Percentiles rank a stretch among this genome's conserved stretches.
phyloP scores from a whole-genome alignment of 2,888 invertebrate genomes.

The Cryptus armator region DNA sequence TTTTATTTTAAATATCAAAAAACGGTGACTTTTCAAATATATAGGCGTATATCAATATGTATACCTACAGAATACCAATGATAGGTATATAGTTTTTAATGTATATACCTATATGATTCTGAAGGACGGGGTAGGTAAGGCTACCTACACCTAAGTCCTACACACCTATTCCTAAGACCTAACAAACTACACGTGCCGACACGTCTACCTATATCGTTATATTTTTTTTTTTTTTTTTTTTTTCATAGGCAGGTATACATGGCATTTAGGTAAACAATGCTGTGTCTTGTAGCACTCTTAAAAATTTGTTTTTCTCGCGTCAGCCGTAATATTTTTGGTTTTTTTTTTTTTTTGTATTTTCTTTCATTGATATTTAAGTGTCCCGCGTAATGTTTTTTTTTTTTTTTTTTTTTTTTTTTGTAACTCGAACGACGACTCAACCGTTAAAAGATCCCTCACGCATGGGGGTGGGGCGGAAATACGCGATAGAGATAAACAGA shows the following conservation, averaged over 20 bases:
- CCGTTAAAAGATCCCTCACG: slow-evolving; percentile 47
- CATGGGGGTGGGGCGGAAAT: slow-evolving; percentile 37
- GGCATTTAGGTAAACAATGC: slow-evolving; percentile 62
- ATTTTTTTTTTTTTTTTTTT: slow-evolving; percentile 43
- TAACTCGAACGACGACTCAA: slow-evolving; percentile 60
- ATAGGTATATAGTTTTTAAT: slow-evolving; percentile 59
- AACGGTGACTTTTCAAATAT: slow-evolving; percentile 48
- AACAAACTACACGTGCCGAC: slow-evolving; percentile 81
- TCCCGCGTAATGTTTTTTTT: slow-evolving; percentile 15
- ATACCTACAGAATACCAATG: slow-evolving; percentile 56
- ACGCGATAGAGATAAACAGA: slow-evolving; percentile 44
- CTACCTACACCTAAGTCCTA: slow-evolving; percentile 83
- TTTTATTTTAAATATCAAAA: slow-evolving; percentile 24
- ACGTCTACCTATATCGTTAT: slow-evolving; percentile 77
- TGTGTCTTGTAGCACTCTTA: slow-evolving; percentile 56
- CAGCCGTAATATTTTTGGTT: not conserved
- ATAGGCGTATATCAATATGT: slow-evolving; percentile 37
- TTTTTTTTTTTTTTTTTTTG: slow-evolving; percentile 22
- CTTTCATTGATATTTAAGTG: slow-evolving; percentile 21
- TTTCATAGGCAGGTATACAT: slow-evolving; percentile 64
- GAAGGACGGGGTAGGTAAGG: slow-evolving; percentile 77
- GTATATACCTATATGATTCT: slow-evolving; percentile 69
- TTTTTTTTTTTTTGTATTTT: slow-evolving; percentile 5
- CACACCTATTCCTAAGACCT: slow-evolving; percentile 81
- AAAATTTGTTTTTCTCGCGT: slow-evolving; percentile 23